phyloP scores from a whole-genome alignment of 1,140 invertebrate genomes.

The Sitobion miscanthi region DNA sequence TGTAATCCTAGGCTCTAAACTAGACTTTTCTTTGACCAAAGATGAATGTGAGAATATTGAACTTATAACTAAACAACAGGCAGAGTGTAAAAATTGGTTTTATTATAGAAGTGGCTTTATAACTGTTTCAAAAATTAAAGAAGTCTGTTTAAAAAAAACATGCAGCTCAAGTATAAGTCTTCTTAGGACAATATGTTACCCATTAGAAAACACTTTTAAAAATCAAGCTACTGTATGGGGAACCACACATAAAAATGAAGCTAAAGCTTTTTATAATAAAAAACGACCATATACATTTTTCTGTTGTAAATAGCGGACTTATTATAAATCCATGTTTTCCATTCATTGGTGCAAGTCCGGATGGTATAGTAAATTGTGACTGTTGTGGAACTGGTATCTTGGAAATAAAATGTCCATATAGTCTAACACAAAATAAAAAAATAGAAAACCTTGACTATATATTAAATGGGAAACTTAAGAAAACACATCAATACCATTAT shows the following conservation, averaged over 20 bases:
- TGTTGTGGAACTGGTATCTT: conserved; percentile 25
- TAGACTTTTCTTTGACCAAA: too few species aligned
- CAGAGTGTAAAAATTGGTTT: too few species aligned
- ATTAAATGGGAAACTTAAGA: background rate
- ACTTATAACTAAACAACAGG: too few species aligned
- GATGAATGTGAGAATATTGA: too few species aligned
- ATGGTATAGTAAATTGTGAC: conserved; percentile 17
- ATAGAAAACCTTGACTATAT: background rate
- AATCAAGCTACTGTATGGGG: background rate
- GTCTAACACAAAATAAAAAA: background rate
- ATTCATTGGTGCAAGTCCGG: conserved; percentile 22
- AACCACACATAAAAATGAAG: conserved; percentile 8
- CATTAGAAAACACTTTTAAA: conserved; percentile 20
- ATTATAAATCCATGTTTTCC: conserved; percentile 31
- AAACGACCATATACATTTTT: conserved; percentile 25
- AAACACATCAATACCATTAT: conserved; percentile 1
- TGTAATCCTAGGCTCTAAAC: too few species aligned
- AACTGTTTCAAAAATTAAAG: background rate
- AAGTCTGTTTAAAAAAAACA: background rate
- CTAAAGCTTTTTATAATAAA: conserved; percentile 27
- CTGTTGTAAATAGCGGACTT: background rate
- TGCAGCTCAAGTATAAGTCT: background rate
- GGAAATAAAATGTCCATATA: conserved; percentile 42
- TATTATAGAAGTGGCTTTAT: too few species aligned
- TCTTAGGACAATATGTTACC: conserved; percentile 25